Evolutionary conservation across 2,113 vertebrate species (phyloP).

Genomic region (Hiodon tergisus): DNA sequence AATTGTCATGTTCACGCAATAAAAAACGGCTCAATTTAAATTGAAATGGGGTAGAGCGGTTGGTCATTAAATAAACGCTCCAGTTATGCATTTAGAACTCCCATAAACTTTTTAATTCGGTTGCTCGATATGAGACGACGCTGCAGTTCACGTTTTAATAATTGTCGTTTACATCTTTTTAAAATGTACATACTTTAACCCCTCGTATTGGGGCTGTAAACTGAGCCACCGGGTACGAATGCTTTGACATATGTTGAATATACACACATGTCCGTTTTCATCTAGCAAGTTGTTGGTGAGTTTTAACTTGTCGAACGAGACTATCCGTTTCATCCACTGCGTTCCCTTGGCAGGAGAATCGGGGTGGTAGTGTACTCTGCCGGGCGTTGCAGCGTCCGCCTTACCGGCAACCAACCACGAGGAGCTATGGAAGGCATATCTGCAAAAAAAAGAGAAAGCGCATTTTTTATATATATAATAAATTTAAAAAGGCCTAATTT

Average conservation of each 20-base stretch:
- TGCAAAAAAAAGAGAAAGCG: conserved; percentile 28
- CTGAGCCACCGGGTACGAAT: too few species aligned
- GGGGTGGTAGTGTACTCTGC: conserved; percentile 89
- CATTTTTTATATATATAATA: too few species aligned
- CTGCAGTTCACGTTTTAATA: too few species aligned
- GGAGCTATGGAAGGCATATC: conserved; percentile 90
- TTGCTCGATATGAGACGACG: neutral
- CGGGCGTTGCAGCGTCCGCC: conserved; percentile 75
- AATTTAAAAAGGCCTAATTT: too few species aligned
- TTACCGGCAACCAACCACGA: conserved; percentile 85
- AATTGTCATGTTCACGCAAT: too few species aligned
- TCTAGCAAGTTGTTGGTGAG: conserved; percentile 93
- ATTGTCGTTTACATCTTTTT: neutral
- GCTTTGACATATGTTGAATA: neutral
- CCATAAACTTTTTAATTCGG: too few species aligned
- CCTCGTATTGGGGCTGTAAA: too few species aligned
- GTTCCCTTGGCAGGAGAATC: conserved; percentile 85
- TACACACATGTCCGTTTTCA: conserved; percentile 80
- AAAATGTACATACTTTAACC: neutral
- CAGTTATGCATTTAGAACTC: too few species aligned
- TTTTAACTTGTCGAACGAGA: conserved; percentile 92
- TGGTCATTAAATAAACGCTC: too few species aligned
- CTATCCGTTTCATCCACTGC: conserved; percentile 93
- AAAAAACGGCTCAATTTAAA: too few species aligned
- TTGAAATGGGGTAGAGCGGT: too few species aligned